phyloP scores from a whole-genome alignment of 2,113 vertebrate species.

The Cisticola juncidis region DNA sequence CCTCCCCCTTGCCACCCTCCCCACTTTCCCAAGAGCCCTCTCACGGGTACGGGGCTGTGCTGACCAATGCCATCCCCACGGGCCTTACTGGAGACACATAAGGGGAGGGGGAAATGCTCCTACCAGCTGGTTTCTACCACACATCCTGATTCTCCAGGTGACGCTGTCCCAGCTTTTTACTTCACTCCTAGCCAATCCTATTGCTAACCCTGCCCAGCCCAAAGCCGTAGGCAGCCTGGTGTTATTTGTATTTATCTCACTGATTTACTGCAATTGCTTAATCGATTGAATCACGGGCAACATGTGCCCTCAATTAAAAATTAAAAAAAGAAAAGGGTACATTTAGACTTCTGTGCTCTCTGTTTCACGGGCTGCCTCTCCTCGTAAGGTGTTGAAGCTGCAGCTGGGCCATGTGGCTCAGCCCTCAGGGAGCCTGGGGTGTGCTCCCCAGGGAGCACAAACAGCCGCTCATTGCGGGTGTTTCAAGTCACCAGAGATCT shows the following conservation, averaged over 20 bases:
- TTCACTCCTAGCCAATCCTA: background rate
- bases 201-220: background rate
- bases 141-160: too few relatives aligned
- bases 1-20: background rate
- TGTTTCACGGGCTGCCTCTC: background rate
- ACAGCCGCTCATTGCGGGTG: background rate
- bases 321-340: background rate
- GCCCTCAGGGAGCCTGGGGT: background rate
- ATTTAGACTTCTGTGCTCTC: background rate
- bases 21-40: background rate
- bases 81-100: background rate
- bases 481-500: background rate
- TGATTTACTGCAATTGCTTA: background rate
- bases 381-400: background rate
- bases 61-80: background rate
- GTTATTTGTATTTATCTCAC: background rate
- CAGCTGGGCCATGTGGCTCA: background rate
- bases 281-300: background rate
- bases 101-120: background rate
- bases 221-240: fast-evolving
- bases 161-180: background rate
- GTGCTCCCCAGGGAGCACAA: background rate
- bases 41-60: background rate
- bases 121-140: fast-evolving
- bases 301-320: background rate